Evolutionary conservation across 2,888 invertebrate species (phyloP).

Genomic region (Leptinotarsa rubiginosa): DNA sequence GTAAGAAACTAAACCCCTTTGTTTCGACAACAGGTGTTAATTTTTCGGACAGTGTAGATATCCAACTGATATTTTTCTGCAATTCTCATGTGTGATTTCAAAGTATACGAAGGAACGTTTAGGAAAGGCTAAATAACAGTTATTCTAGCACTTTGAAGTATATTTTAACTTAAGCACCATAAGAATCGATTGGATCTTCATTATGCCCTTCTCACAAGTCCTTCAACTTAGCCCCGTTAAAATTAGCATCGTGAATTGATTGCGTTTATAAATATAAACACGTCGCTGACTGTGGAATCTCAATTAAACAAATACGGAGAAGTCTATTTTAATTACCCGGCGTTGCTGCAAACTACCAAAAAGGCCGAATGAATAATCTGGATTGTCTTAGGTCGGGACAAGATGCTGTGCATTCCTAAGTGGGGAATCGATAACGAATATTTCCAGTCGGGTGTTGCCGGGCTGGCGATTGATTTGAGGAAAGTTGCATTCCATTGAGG

Average conservation of each 20-base stretch:
- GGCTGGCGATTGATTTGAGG: background rate
- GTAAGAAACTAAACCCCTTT: no score
- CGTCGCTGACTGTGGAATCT: background rate
- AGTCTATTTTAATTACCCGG: constrained; percentile 14
- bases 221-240: background rate
- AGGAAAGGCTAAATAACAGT: no score
- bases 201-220: background rate
- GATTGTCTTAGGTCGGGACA: constrained; percentile 17
- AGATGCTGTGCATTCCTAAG: constrained; percentile 1
- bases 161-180: no score
- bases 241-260: background rate
- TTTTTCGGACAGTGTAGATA: no score
- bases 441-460: background rate
- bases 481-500: background rate
- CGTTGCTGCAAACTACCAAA: background rate
- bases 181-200: no score
- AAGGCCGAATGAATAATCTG: constrained; percentile 1
- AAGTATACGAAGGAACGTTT: no score
- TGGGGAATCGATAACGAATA: background rate
- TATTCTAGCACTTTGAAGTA: no score
- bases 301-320: constrained; percentile 5
- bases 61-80: no score
- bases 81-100: no score
- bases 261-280: constrained; percentile 8
- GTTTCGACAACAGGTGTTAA: no score